Percentiles rank a stretch among this genome's conserved stretches.
Evolutionary conservation across 1,140 invertebrate species (phyloP).

Genomic region (Melitaea cinxia): DNA sequence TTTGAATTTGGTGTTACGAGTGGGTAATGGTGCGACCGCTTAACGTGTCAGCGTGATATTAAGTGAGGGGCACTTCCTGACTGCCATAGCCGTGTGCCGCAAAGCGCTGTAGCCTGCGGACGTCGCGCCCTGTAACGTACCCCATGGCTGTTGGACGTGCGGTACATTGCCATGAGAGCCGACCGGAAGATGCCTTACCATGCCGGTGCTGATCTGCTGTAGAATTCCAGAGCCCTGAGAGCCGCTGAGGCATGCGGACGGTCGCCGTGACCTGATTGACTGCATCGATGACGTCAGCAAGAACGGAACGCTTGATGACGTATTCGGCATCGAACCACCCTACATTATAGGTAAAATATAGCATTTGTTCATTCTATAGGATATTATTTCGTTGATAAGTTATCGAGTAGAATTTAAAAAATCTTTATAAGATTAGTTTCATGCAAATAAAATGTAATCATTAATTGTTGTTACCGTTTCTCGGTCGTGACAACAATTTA

Average conservation of each 20-base stretch:
- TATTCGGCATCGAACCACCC: slow-evolving; percentile 93
- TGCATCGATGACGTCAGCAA: slow-evolving; percentile 91
- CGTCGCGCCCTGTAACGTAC: slow-evolving; percentile 85
- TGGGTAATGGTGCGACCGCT: slow-evolving; percentile 23
- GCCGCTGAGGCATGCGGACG: slow-evolving; percentile 85
- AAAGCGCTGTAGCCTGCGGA: slow-evolving; percentile 76
- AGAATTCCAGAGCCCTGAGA: slow-evolving; percentile 88
- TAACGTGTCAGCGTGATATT: slow-evolving; percentile 79
- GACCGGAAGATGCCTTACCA: slow-evolving; percentile 70
- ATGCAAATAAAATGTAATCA: slow-evolving; percentile 2
- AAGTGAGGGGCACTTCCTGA: slow-evolving; percentile 89
- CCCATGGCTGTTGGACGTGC: slow-evolving; percentile 83
- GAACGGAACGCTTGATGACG: slow-evolving; percentile 92
- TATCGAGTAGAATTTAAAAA: no score
- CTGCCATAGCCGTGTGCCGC: slow-evolving; percentile 84
- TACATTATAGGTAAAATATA: slow-evolving; percentile 58
- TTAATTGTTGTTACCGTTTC: neutral
- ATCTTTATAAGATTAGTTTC: neutral
- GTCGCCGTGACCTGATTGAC: slow-evolving; percentile 90
- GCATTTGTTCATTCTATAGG: neutral
- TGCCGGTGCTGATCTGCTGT: slow-evolving; percentile 91
- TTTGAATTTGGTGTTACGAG: slow-evolving; percentile 17
- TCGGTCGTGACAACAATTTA: neutral
- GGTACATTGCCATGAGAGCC: slow-evolving; percentile 84
- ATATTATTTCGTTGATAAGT: slow-evolving; percentile 27